These are phyloP conservation scores for Clarias platycephalus DNA, from an alignment of 2,797 vertebrate genomes.

Conservation along the genomic window DNA sequence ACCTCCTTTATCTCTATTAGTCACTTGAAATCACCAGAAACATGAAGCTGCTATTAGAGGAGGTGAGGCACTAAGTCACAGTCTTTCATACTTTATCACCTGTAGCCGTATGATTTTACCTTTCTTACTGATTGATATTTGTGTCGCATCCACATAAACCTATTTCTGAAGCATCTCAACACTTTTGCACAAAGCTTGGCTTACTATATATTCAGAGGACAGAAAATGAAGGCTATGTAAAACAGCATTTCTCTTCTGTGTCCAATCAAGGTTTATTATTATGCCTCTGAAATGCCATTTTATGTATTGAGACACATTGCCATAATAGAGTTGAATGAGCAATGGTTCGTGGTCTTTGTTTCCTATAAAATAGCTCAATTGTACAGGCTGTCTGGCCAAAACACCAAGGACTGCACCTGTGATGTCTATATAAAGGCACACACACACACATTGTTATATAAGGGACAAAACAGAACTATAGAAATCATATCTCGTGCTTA, in stretches of 20 bases:
- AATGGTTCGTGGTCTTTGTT: slow-evolving; percentile 22
- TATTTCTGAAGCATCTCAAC: neutral
- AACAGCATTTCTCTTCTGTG: slow-evolving; percentile 1
- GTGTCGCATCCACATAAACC: neutral
- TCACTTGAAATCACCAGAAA: slow-evolving; percentile 79
- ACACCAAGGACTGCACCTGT: slow-evolving; percentile 29
- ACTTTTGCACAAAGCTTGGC: neutral
- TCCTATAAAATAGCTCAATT: slow-evolving; percentile 22
- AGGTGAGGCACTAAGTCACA: slow-evolving; percentile 67
- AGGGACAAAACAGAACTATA: slow-evolving; percentile 11
- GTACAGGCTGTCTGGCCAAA: slow-evolving; percentile 24
- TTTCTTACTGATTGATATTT: neutral
- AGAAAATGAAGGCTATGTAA: neutral
- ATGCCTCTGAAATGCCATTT: slow-evolving; percentile 21
- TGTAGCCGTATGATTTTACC: neutral
- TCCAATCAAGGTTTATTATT: slow-evolving; percentile 9
- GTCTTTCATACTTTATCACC: slow-evolving; percentile 1
- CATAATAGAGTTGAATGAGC: slow-evolving; percentile 24
- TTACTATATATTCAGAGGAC: slow-evolving; percentile 4
- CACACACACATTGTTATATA: slow-evolving; percentile 9
- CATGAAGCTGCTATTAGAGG: slow-evolving; percentile 78
- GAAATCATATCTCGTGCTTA: neutral
- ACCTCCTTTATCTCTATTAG: slow-evolving; percentile 55
- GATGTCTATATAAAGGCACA: slow-evolving; percentile 23
- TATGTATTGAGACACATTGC: slow-evolving; percentile 20